Percentiles rank a stretch among this genome's conserved stretches.
These are phyloP conservation scores for Leptopilina syphax DNA, from an alignment of 2,888 invertebrate species.

Conservation along the genomic window DNA sequence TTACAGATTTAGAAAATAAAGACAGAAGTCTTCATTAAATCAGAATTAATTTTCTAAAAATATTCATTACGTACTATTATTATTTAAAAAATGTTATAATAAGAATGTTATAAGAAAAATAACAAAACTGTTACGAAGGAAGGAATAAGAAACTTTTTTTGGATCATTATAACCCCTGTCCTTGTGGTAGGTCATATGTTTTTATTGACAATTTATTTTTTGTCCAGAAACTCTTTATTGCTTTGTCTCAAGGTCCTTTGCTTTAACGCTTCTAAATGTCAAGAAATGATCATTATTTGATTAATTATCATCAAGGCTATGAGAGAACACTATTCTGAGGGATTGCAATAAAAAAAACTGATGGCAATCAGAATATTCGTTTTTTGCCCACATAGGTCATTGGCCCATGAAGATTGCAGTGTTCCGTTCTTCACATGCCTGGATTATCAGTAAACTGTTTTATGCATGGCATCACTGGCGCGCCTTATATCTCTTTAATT, in stretches of 20 bases:
- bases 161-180: too few relatives aligned
- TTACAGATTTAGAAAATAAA: too few relatives aligned
- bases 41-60: too few relatives aligned
- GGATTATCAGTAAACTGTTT: constrained; percentile 39
- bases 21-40: too few relatives aligned
- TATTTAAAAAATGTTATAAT: too few relatives aligned
- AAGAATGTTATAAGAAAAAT: too few relatives aligned
- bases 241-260: not conserved
- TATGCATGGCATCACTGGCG: constrained; percentile 34
- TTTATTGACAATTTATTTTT: too few relatives aligned
- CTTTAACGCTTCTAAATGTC: not conserved
- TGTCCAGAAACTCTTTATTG: not conserved
- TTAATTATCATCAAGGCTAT: not conserved
- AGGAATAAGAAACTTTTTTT: too few relatives aligned
- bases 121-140: too few relatives aligned
- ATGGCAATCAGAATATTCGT: not conserved
- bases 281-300: not conserved
- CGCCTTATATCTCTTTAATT: constrained; percentile 37
- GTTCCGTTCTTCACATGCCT: constrained; percentile 30
- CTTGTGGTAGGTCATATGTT: too few relatives aligned
- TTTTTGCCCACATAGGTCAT: constrained; percentile 15
- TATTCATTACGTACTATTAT: too few relatives aligned
- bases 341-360: not conserved
- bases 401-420: constrained; percentile 26
- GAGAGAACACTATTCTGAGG: not conserved